phyloP scores from a whole-genome alignment of 2,888 invertebrate genomes.

The Malacosoma neustria region DNA sequence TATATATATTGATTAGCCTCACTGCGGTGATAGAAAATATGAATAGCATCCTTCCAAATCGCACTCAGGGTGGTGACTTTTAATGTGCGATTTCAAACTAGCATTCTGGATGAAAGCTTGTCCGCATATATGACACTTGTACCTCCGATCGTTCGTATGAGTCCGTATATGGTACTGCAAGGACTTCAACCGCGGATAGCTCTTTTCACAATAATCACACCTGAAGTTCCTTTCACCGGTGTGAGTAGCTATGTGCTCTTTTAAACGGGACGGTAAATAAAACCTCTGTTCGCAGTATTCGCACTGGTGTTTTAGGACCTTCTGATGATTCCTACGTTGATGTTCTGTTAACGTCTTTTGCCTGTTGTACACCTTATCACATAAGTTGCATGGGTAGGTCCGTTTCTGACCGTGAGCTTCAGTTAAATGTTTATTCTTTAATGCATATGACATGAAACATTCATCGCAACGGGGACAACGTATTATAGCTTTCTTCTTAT shows the following conservation, averaged over 20 bases:
- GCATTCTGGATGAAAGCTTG: constrained; percentile 76
- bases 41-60: constrained; percentile 55
- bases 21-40: constrained; percentile 12
- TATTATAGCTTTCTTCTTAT: constrained; percentile 59
- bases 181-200: constrained; percentile 74
- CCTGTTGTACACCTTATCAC: constrained; percentile 62
- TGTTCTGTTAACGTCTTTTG: constrained; percentile 61
- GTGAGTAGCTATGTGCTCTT: constrained; percentile 70
- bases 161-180: constrained; percentile 75
- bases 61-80: constrained; percentile 69
- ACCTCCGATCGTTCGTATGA: constrained; percentile 74
- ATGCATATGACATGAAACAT: constrained; percentile 60
- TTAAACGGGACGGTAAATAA: constrained; percentile 54
- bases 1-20: too few species aligned
- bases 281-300: constrained; percentile 72
- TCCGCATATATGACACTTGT: constrained; percentile 70
- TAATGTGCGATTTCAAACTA: constrained; percentile 75
- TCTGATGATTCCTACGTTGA: constrained; percentile 55
- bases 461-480: constrained; percentile 59
- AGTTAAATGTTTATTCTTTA: constrained; percentile 56
- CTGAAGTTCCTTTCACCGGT: constrained; percentile 72
- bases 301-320: constrained; percentile 66
- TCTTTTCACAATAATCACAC: constrained; percentile 75
- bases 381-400: constrained; percentile 58
- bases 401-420: constrained; percentile 59